Evolutionary conservation across 1,140 invertebrate species (phyloP).

Genomic region (Portunus trituberculatus): DNA sequence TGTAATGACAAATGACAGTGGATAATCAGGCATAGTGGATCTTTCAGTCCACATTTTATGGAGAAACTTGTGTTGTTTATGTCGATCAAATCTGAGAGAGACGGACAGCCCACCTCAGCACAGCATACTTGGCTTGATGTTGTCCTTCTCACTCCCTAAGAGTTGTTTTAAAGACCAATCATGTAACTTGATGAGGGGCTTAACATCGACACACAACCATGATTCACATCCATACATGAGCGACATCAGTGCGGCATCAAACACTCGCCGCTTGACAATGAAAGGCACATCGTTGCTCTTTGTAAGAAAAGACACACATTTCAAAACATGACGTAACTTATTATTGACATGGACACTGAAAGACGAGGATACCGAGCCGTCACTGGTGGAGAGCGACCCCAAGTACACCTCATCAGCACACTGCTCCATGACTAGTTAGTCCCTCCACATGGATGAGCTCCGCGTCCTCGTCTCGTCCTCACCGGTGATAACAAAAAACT

Average conservation of each 20-base stretch:
- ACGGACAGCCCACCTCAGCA: slow-evolving; percentile 1
- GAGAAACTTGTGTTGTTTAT: slow-evolving; percentile 31
- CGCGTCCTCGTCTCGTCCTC: neutral
- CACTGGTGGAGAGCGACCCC: neutral
- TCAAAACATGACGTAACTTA: neutral
- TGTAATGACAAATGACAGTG: too few species aligned
- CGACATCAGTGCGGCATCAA: neutral
- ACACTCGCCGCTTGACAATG: slow-evolving; percentile 11
- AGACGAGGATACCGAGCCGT: slow-evolving; percentile 3
- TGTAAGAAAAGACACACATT: slow-evolving; percentile 28
- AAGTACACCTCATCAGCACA: neutral
- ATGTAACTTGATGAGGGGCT: neutral
- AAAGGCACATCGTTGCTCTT: slow-evolving; percentile 4
- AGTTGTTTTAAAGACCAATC: slow-evolving; percentile 15
- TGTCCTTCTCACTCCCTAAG: slow-evolving; percentile 8
- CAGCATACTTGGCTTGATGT: slow-evolving; percentile 15
- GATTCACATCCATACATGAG: slow-evolving; percentile 23
- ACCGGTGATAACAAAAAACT: too few species aligned
- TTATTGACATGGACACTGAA: neutral
- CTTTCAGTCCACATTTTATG: slow-evolving; percentile 24
- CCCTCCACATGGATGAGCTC: neutral
- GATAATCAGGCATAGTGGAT: slow-evolving; percentile 6
- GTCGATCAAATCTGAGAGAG: slow-evolving; percentile 1
- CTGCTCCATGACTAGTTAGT: neutral
- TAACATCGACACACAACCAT: neutral